Evolutionary conservation across 2,888 invertebrate genomes (phyloP).

Genomic region (Entomobrya multifasciata): DNA sequence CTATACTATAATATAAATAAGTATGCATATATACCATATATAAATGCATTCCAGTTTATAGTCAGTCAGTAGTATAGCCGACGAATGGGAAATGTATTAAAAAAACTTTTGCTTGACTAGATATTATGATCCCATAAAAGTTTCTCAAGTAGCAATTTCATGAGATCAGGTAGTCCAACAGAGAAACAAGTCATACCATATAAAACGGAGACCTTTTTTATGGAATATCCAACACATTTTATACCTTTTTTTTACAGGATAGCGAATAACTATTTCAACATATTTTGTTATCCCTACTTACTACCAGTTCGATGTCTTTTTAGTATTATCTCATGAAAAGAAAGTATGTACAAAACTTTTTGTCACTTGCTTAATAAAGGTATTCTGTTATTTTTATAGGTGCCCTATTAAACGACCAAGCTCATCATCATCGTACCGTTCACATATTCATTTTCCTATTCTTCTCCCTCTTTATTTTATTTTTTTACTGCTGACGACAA

Average conservation of each 20-base stretch:
- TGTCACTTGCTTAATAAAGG: not conserved
- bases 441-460: conserved; percentile 26
- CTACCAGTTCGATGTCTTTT: too few species aligned
- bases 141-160: conserved; percentile 57
- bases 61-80: too few species aligned
- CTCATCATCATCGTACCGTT: not conserved
- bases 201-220: too few species aligned
- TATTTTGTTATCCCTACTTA: too few species aligned
- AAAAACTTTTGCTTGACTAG: conserved; percentile 42
- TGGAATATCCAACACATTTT: too few species aligned
- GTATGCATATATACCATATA: too few species aligned
- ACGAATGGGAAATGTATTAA: not conserved
- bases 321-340: too few species aligned
- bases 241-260: conserved; percentile 26
- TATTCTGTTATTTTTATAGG: not conserved
- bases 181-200: too few species aligned
- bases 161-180: conserved; percentile 54
- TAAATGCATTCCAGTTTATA: too few species aligned
- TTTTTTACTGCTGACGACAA: too few species aligned
- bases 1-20: too few species aligned
- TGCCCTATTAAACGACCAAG: not conserved
- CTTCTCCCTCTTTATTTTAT: not conserved
- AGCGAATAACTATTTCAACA: conserved; percentile 34
- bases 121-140: conserved; percentile 59
- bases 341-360: conserved; percentile 16